Percentiles rank a stretch among this genome's conserved stretches.
phyloP scores from a whole-genome alignment of 1,140 invertebrate species.

The Drosophila suzukii region DNA sequence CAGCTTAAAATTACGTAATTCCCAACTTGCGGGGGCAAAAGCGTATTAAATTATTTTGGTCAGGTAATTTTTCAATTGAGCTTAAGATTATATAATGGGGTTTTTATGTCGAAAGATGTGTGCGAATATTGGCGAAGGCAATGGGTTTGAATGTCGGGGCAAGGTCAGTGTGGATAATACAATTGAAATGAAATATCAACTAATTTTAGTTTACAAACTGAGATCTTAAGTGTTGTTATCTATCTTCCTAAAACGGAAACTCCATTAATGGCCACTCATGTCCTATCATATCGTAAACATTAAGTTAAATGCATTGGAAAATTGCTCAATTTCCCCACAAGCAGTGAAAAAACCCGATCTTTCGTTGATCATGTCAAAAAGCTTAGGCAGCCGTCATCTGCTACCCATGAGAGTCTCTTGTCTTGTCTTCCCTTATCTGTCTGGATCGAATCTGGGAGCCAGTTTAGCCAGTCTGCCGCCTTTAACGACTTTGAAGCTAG shows the following conservation, averaged over 20 bases:
- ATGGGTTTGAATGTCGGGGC: not conserved
- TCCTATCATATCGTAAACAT: conserved; percentile 25
- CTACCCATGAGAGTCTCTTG: conserved; percentile 13
- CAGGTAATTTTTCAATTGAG: conserved; percentile 55
- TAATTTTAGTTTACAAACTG: not conserved
- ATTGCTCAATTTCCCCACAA: conserved; percentile 23
- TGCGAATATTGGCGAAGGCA: conserved; percentile 7
- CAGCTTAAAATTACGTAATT: conserved; percentile 41
- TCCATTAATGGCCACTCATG: conserved; percentile 18
- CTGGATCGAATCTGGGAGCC: conserved; percentile 18
- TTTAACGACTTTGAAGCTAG: conserved; percentile 1
- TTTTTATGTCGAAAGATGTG: conserved; percentile 9
- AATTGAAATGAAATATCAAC: not conserved
- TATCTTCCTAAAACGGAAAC: conserved; percentile 1
- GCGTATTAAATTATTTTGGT: conserved; percentile 20
- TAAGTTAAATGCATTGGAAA: conserved; percentile 32
- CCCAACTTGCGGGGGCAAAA: conserved; percentile 21
- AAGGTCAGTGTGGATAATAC: conserved; percentile 1
- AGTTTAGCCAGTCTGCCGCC: conserved; percentile 32
- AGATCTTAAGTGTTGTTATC: too few relatives aligned
- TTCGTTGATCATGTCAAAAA: conserved; percentile 21
- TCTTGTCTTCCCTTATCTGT: conserved; percentile 42
- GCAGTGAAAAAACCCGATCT: conserved; percentile 23
- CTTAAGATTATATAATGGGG: conserved; percentile 11
- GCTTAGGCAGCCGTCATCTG: conserved; percentile 46